Base-by-base conservation (phyloP, 2,113 vertebrate genomes). In the Macquaria australasica region DNA sequence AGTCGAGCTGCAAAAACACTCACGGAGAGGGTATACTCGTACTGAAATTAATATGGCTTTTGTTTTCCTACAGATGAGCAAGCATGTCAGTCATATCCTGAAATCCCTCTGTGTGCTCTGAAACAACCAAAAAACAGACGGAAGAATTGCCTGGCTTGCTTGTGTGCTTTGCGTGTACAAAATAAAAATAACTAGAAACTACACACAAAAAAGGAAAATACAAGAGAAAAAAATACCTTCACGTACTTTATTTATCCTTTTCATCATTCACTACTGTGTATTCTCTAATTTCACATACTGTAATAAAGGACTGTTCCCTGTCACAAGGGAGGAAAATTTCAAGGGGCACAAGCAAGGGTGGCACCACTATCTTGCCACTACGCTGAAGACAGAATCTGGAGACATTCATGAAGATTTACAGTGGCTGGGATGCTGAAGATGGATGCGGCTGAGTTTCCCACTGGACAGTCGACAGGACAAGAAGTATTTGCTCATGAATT, bases 401-500 rank as follows among this genome's bases (percentile, higher is more conserved):
- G 81, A 89, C 79, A 87, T 83, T 91, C 88, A 78, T 76, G 41
- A 67, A 85, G 89, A 91, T 92, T 86, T 91, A 92, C 89, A 85
- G 80, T 10, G 77, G 70, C 75, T 23, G 63, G 50, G 73, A 71
- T 39, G 66, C 81, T 50, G 63, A 89, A 94, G 88, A 94, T 87
- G 89, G 87, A 94, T 93, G 88, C 63, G 9, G 80, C 73, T 4
- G 72, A 55, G 68, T 50, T 79, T 89, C 91, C 93, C 83, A 34
- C 63, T 20, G 89, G 92, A 94, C 92, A 90, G 85, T 87, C 77
- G 78, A 91, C 86, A 74, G 90, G 89, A 89, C 84, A 91, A 91
- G 88, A 93, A 85, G 82, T 91, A 91, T 94, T 94, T 62, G 60
- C 91, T 94, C 94, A 93, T 91, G 88, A 94, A 95, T 95, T 95